Conservation (phyloP, 2,113 vertebrate genomes). For the Neolamprologus ventralis region DNA sequence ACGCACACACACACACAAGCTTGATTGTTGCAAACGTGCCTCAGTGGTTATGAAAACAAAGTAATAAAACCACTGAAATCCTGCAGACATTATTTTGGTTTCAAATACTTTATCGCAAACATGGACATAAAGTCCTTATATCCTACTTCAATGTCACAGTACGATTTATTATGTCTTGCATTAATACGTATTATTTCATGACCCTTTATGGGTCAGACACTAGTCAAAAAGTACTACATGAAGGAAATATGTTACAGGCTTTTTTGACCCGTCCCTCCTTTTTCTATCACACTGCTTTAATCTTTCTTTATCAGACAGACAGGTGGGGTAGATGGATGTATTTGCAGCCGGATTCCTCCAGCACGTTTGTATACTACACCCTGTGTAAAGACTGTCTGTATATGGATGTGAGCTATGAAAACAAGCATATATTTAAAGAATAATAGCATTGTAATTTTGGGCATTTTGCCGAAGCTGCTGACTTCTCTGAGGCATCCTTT, state of each 20-base stretch:
- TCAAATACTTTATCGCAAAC: not conserved
- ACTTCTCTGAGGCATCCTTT: not conserved
- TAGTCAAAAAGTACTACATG: not conserved
- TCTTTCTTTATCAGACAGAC: not conserved
- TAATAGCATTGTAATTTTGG: not conserved
- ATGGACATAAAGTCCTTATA: not conserved
- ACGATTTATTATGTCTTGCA: not conserved
- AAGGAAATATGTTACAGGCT: not conserved
- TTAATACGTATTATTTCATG: not conserved
- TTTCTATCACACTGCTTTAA: not conserved
- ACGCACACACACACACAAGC: not conserved
- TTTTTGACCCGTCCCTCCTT: not conserved
- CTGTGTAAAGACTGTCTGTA: not conserved
- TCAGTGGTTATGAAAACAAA: not conserved
- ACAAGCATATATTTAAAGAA: not conserved
- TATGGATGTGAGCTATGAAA: not conserved
- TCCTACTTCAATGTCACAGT: not conserved
- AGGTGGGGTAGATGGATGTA: not conserved
- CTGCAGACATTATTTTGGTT: not conserved
- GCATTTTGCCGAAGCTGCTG: not conserved
- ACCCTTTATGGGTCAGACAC: not conserved
- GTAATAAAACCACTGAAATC: not conserved
- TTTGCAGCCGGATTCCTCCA: not conserved
- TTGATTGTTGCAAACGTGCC: not conserved
- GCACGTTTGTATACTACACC: not conserved